Base-by-base conservation (phyloP, 1,140 invertebrate genomes). In the Triops longicaudatus region DNA sequence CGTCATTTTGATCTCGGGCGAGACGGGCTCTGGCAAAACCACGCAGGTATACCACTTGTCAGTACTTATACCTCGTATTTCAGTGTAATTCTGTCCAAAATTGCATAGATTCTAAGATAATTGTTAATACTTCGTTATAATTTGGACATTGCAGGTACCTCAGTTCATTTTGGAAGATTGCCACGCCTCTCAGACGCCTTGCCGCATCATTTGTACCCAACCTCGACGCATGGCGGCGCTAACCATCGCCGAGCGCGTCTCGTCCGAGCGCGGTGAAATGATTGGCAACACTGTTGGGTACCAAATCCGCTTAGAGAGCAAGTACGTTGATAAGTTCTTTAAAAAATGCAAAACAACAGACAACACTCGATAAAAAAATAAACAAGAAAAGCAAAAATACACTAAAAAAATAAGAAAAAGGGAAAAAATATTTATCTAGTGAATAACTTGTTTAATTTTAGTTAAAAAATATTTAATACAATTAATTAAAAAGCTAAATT, bases 131-230 rank as follows among this genome's bases (percentile, higher is more conserved):
- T n/a, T n/a, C n/a, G n/a, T n/a, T n/a, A n/a, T n/a, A n/a, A n/a
- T n/a, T n/a, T n/a, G n/a, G n/a, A n/a, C n/a, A n/a, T n/a, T 50
- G 31, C 76, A 87, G 87, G 85, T 97, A 17, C 94, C 94, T 0
- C 96, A 98, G 81, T 94, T 92, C 82, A 89, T 98, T 78, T 84
- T 98, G 63, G 94, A 98, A 80, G 85, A 93, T 77, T 91, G 89
- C 76, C 85, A 88, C 71, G 83, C 85, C 26, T 86, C 85, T n/a
- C 86, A 88, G 17, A 87, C 89, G 79, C 86, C 89, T 0, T 94
- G 95, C 79, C 87, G 94, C 41, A 93, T 99, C 79, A 90, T 98
- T 82, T 96, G 95, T 82, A 96, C 95, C 0, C 94, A 98, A 84
- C 97, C 97, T 0, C 87, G 96, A 71, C 87, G 97, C 79, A 89